Conservation (phyloP, 1,140 invertebrate genomes). For the Bombus confusus region DNA sequence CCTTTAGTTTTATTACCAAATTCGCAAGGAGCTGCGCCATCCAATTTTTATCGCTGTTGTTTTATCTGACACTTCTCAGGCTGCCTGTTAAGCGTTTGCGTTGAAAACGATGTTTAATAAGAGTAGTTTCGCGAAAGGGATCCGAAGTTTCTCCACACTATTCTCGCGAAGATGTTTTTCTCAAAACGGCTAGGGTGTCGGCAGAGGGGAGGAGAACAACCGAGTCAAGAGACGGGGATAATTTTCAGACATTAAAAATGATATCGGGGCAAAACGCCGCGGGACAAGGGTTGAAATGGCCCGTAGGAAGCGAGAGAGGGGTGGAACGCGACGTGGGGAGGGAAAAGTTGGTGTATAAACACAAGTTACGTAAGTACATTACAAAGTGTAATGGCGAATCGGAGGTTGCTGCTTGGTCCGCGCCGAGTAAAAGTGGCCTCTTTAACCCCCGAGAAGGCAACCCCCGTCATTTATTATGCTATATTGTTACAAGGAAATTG, state of each 20-base stretch:
- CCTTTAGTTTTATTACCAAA: conserved; percentile 20
- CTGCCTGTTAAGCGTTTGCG: neutral
- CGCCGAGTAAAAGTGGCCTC: conserved; percentile 70
- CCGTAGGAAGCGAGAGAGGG: conserved; percentile 41
- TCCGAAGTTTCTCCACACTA: conserved; percentile 9
- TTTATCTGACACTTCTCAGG: neutral
- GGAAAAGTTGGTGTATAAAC: conserved; percentile 82
- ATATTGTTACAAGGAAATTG: conserved; percentile 82
- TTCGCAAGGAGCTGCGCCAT: neutral
- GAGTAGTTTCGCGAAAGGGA: conserved; percentile 37
- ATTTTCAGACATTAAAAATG: conserved; percentile 81
- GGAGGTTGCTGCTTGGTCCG: conserved; percentile 70
- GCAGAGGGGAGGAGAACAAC: neutral
- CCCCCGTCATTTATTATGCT: conserved; percentile 79
- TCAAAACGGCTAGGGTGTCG: neutral
- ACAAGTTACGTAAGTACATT: conserved; percentile 83
- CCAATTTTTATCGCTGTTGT: conserved; percentile 22
- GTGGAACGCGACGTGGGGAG: conserved; percentile 35
- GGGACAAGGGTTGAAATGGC: conserved; percentile 75
- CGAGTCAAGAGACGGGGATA: conserved; percentile 70
- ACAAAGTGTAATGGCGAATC: conserved; percentile 82
- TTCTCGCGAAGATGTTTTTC: conserved; percentile 41
- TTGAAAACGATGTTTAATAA: conserved; percentile 31
- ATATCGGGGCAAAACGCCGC: conserved; percentile 77
- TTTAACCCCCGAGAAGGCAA: conserved; percentile 69